A percentile compares a stretch with the other conserved stretches of the same genome.
phyloP scores from a whole-genome alignment of 2,797 vertebrate species.

The Trematomus bernacchii region DNA sequence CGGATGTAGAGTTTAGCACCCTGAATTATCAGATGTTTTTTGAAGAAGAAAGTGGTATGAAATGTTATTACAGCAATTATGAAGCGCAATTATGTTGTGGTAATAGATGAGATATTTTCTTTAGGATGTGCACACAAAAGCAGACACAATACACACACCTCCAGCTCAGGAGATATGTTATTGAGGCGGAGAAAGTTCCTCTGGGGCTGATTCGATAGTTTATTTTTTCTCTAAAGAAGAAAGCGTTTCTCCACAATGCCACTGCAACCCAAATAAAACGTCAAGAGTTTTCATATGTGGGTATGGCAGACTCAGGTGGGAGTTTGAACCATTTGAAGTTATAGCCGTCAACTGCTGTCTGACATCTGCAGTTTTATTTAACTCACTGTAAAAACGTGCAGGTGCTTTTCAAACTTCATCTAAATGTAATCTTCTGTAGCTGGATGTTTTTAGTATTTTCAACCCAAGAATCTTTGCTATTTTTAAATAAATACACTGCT shows the following conservation, averaged over 20 bases:
- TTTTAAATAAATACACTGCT: background rate
- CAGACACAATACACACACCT: background rate
- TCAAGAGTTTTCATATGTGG: constrained; percentile 41
- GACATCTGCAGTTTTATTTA: constrained; percentile 11
- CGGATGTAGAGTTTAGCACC: background rate
- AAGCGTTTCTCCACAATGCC: constrained; percentile 49
- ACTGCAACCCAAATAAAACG: constrained; percentile 55
- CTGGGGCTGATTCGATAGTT: constrained; percentile 40
- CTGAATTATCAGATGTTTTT: background rate
- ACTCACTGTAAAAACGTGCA: constrained; percentile 6
- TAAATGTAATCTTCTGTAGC: background rate
- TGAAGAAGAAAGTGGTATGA: background rate
- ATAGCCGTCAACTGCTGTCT: constrained; percentile 49
- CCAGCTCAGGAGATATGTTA: constrained; percentile 29
- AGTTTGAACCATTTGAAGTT: constrained; percentile 38
- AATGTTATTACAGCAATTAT: background rate
- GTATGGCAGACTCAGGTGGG: constrained; percentile 46
- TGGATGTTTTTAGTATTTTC: background rate
- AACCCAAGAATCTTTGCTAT: no score
- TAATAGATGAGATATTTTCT: background rate
- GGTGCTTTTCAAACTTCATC: constrained; percentile 17
- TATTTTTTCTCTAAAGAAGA: constrained; percentile 39
- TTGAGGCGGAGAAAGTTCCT: constrained; percentile 21
- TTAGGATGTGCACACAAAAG: background rate
- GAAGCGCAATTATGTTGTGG: background rate